Conservation (phyloP, 1,140 invertebrate genomes). For the Drosophila athabasca region DNA sequence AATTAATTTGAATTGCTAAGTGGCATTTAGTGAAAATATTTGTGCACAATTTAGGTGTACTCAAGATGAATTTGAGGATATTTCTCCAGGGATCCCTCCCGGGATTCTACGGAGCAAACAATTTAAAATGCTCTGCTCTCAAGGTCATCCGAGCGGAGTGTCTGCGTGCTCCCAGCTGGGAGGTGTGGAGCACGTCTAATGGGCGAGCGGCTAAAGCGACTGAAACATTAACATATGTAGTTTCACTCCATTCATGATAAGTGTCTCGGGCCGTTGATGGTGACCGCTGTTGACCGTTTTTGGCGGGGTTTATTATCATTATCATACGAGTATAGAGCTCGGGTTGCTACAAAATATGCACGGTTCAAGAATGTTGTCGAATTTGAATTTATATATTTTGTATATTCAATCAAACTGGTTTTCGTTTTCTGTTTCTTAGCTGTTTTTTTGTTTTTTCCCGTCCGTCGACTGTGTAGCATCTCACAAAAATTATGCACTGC, state of each 20-base stretch:
- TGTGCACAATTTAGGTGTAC: slow-evolving; percentile 23
- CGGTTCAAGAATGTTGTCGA: slow-evolving; percentile 71
- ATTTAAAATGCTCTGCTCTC: slow-evolving; percentile 25
- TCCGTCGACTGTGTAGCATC: slow-evolving; percentile 33
- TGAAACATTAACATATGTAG: slow-evolving; percentile 42
- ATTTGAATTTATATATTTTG: slow-evolving; percentile 70
- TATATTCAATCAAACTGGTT: slow-evolving; percentile 67
- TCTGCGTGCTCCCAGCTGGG: not conserved
- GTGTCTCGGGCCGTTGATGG: not conserved
- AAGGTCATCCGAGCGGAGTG: slow-evolving; percentile 25
- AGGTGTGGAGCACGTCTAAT: slow-evolving; percentile 3
- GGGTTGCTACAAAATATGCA: slow-evolving; percentile 71
- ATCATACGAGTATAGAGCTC: slow-evolving; percentile 48
- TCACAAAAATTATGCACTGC: slow-evolving; percentile 54
- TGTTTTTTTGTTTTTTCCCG: slow-evolving; percentile 16
- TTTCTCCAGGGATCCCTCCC: not conserved
- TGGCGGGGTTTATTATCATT: slow-evolving; percentile 58
- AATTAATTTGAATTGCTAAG: slow-evolving; percentile 70
- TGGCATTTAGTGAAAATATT: slow-evolving; percentile 67
- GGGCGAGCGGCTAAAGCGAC: slow-evolving; percentile 27
- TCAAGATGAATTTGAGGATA: slow-evolving; percentile 33
- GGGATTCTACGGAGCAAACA: slow-evolving; percentile 6
- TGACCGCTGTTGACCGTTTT: slow-evolving; percentile 47
- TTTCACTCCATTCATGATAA: slow-evolving; percentile 46
- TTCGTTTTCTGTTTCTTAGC: slow-evolving; percentile 34